phyloP scores from a whole-genome alignment of 1,140 invertebrate species.

The Drosophila nigromelanica region DNA sequence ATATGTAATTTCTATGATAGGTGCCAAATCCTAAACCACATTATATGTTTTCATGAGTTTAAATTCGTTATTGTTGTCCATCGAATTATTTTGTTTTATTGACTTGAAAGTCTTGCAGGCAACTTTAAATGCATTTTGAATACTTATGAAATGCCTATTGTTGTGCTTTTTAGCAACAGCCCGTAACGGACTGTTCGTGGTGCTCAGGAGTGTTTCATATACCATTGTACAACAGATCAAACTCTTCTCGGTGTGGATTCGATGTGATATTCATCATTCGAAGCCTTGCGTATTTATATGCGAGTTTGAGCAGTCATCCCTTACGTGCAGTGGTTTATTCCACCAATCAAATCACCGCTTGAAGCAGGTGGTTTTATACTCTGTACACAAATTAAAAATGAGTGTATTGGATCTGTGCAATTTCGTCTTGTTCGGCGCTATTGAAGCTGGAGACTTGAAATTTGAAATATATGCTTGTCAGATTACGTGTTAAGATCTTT shows the following conservation, averaged over 20 bases:
- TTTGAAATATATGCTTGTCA: not conserved
- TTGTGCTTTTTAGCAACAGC: constrained; percentile 33
- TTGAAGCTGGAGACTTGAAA: too few relatives aligned
- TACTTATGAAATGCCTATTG: constrained; percentile 35
- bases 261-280: constrained; percentile 48
- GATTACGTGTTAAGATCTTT: too few relatives aligned
- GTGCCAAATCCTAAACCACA: constrained; percentile 3
- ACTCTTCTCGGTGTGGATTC: constrained; percentile 37
- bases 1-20: constrained; percentile 20
- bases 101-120: constrained; percentile 41
- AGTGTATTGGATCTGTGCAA: too few relatives aligned
- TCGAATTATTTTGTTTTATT: constrained; percentile 1
- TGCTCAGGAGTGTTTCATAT: constrained; percentile 50
- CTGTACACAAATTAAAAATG: too few relatives aligned
- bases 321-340: not conserved
- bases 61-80: not conserved
- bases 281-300: constrained; percentile 50
- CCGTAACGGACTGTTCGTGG: constrained; percentile 8
- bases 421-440: too few relatives aligned
- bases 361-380: constrained; percentile 55
- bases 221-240: constrained; percentile 38
- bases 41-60: constrained; percentile 2
- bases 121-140: constrained; percentile 49
- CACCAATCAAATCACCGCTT: constrained; percentile 53
- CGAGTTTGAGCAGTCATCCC: constrained; percentile 46